Percentiles rank a stretch among this genome's conserved stretches.
phyloP scores from a whole-genome alignment of 2,888 invertebrate species.

The Nymphalis urticae region DNA sequence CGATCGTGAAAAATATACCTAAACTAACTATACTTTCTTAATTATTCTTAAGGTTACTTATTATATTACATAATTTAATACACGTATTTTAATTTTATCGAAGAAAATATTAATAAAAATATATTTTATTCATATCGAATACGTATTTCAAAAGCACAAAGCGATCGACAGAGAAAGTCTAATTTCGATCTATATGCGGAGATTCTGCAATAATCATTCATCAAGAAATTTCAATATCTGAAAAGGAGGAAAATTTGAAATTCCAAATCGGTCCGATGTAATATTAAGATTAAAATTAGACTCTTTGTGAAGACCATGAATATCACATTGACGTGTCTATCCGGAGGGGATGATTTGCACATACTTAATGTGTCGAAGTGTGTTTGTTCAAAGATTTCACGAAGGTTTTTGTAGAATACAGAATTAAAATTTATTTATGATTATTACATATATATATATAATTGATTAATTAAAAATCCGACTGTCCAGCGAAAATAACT shows the following conservation, averaged over 20 bases:
- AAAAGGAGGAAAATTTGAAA: slow-evolving; percentile 35
- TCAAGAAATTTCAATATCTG: slow-evolving; percentile 43
- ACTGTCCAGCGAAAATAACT: too few relatives aligned
- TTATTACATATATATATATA: not conserved
- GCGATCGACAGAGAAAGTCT: not conserved
- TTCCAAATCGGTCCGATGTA: slow-evolving; percentile 30
- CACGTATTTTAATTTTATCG: not conserved
- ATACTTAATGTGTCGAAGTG: slow-evolving; percentile 15
- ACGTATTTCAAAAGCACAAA: not conserved
- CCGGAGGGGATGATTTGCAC: slow-evolving; percentile 14
- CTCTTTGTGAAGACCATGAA: slow-evolving; percentile 34
- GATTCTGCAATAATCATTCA: slow-evolving; percentile 36
- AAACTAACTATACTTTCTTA: too few relatives aligned
- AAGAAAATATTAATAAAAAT: not conserved
- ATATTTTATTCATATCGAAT: not conserved
- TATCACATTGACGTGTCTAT: slow-evolving; percentile 24
- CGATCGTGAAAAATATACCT: too few relatives aligned
- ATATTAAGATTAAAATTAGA: slow-evolving; percentile 37
- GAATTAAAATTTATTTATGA: not conserved
- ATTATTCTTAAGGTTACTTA: too few relatives aligned
- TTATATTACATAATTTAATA: too few relatives aligned
- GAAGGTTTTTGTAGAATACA: not conserved
- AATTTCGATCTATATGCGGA: slow-evolving; percentile 27
- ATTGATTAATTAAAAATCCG: too few relatives aligned
- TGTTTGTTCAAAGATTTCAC: not conserved